phyloP scores from a whole-genome alignment of 1,140 invertebrate species.

The Drosophila yakuba region DNA sequence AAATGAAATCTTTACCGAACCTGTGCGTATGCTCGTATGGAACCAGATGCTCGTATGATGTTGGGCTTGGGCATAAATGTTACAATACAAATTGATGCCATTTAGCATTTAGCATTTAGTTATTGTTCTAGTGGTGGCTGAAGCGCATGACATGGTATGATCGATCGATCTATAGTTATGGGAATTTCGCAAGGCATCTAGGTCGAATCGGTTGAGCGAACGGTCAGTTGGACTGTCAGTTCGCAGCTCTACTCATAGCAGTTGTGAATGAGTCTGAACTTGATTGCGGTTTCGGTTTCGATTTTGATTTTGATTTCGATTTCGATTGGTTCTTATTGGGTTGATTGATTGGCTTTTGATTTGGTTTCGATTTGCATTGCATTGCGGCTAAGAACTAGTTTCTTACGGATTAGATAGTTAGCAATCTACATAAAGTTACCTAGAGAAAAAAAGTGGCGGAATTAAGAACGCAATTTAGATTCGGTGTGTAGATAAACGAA shows the following conservation, averaged over 20 bases:
- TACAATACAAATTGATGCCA: slow-evolving; percentile 42
- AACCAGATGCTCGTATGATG: slow-evolving; percentile 66
- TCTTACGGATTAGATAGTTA: slow-evolving; percentile 64
- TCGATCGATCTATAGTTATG: slow-evolving; percentile 51
- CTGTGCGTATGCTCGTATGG: slow-evolving; percentile 72
- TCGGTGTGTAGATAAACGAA: slow-evolving; percentile 51
- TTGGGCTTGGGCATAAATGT: slow-evolving; percentile 55
- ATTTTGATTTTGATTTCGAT: slow-evolving; percentile 4
- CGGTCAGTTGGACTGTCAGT: slow-evolving; percentile 74
- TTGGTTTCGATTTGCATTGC: slow-evolving; percentile 69
- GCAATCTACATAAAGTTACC: slow-evolving; percentile 84
- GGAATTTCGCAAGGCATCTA: slow-evolving; percentile 63
- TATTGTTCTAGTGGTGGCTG: slow-evolving; percentile 51
- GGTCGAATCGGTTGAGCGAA: slow-evolving; percentile 61
- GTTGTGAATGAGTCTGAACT: slow-evolving; percentile 55
- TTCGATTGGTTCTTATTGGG: slow-evolving; percentile 65
- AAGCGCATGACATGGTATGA: slow-evolving; percentile 68
- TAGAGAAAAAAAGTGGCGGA: slow-evolving; percentile 77
- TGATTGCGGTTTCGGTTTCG: slow-evolving; percentile 54
- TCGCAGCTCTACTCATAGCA: slow-evolving; percentile 54
- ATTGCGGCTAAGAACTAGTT: slow-evolving; percentile 74
- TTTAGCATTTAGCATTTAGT: slow-evolving; percentile 6
- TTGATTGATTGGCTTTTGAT: slow-evolving; percentile 63
- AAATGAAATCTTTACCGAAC: slow-evolving; percentile 75
- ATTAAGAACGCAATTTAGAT: slow-evolving; percentile 72